Evolutionary conservation across 2,113 vertebrate species (phyloP).

Genomic region (Thunnus thynnus): DNA sequence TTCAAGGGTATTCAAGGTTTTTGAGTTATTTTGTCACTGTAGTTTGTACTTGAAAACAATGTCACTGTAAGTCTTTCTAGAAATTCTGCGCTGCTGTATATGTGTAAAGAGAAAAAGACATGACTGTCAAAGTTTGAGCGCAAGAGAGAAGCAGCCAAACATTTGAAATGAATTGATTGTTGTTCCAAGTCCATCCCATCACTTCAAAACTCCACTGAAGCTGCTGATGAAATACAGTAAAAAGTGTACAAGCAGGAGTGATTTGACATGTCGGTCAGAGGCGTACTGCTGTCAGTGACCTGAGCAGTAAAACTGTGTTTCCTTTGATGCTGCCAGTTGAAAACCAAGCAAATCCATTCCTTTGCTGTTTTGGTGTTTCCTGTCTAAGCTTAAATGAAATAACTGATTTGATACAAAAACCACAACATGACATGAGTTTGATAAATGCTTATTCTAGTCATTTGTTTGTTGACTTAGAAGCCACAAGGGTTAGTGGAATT

Average conservation of each 20-base stretch:
- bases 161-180: slow-evolving; percentile 4
- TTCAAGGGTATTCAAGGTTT: too few relatives aligned
- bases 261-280: slow-evolving; percentile 12
- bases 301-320: background rate
- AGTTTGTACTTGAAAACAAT: too few relatives aligned
- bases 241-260: background rate
- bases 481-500: background rate
- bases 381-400: background rate
- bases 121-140: background rate
- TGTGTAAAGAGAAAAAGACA: background rate
- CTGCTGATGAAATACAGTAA: background rate
- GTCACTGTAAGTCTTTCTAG: too few relatives aligned
- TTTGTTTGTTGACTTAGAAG: slow-evolving; percentile 26
- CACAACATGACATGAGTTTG: background rate
- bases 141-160: background rate
- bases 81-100: background rate
- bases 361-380: background rate
- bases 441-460: background rate
- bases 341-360: background rate
- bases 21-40: too few relatives aligned
- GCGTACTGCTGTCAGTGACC: background rate
- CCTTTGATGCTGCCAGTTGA: background rate
- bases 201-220: background rate
- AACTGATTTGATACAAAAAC: slow-evolving; percentile 12
- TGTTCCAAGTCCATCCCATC: background rate